Evolutionary conservation across 2,888 invertebrate species (phyloP), one percentile per base, ranked within the genome.

Genomic region (Synanthedon tipuliformis): DNA sequence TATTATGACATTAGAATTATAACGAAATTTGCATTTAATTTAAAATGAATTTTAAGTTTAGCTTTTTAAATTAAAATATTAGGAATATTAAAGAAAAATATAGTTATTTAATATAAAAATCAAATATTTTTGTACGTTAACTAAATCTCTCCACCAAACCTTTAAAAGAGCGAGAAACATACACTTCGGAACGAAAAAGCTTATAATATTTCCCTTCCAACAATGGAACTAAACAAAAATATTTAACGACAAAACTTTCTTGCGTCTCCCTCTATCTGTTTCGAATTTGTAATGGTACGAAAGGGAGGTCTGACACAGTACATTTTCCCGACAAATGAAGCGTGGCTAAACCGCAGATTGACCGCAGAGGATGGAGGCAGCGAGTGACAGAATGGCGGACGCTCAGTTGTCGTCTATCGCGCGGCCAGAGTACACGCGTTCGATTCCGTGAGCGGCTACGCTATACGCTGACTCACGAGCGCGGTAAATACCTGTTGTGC

Each of bases 301-400:
- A 71, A 56, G 68, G 73, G 81, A 82, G 73, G 68, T 60, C 67
- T 23, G 63, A 61, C 59, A 65, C 58, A 71, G 72, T 74, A 75
- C 82, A 86, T 87, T 88, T 88, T 87, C 87, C 81, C 83, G 81
- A 81, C 86, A 88, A 88, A 88, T 88, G 88, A 88, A 86, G 85
- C 86, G 81, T 86, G 87, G 84, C 85, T 73, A 82, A 78, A 87
- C 88, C 88, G 78, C 88, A 88, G 86, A 87, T 88, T 87, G 86
- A 87, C 88, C 88, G 83, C 88, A 87, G 88, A 85, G 85, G 83
- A 83, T 84, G 86, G 84, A 86, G 81, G 86, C 84, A 84, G 80
- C 81, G 81, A 84, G 83, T 86, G 86, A 84, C 84, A 87, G 86
- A 78, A 85, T 87, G 88, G 86, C 87, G 82, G 83, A 84, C 48